Conservation (phyloP, 2,888 invertebrate species). For the Therioaphis trifolii region DNA sequence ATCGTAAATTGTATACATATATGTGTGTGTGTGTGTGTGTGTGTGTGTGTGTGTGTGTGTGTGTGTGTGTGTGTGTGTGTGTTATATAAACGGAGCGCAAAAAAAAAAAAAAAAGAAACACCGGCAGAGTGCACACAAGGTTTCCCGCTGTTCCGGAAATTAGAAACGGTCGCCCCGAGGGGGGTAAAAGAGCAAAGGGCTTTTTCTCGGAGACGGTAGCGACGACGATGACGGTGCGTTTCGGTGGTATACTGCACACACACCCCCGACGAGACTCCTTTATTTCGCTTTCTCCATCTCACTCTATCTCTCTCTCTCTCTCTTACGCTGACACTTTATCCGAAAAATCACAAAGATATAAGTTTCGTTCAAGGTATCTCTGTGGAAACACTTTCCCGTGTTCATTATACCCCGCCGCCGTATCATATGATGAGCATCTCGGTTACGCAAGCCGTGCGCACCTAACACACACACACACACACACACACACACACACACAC, state of each 20-base stretch:
- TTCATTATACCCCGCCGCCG: background rate
- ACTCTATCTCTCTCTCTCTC: background rate
- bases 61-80: too few relatives aligned
- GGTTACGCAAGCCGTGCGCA: background rate
- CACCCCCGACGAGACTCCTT: background rate
- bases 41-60: too few relatives aligned
- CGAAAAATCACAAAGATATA: background rate
- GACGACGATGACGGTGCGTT: background rate
- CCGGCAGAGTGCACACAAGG: background rate
- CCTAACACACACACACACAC: too few relatives aligned
- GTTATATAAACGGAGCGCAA: background rate
- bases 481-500: too few relatives aligned
- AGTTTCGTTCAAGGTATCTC: background rate
- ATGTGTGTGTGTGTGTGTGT: too few relatives aligned
- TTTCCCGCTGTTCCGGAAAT: constrained; percentile 61
- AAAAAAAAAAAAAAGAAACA: too few relatives aligned
- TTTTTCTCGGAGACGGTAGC: background rate
- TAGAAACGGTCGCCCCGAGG: constrained; percentile 48
- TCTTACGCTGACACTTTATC: background rate
- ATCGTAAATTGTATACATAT: too few relatives aligned
- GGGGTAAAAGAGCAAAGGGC: constrained; percentile 30
- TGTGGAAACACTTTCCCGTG: too few relatives aligned
- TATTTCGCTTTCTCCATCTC: background rate
- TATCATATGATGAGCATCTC: background rate
- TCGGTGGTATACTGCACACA: background rate